Evolutionary conservation across 2,113 vertebrate genomes (phyloP), one percentile per base, ranked within the genome.

Genomic region (Glaucidium brasilianum): DNA sequence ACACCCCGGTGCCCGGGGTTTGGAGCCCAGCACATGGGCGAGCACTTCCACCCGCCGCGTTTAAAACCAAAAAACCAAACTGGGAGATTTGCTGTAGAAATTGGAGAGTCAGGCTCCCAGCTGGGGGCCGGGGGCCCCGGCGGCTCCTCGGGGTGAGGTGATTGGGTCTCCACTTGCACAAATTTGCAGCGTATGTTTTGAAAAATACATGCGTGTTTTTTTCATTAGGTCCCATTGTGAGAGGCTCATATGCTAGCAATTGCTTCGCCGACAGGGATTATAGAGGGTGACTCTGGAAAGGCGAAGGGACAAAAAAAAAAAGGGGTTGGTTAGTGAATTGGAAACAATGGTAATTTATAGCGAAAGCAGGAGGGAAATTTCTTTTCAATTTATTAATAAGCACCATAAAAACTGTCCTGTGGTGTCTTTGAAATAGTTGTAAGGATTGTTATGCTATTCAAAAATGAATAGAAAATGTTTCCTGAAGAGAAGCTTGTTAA

Each of bases 1-100:
- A 10, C 0, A 0, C 2, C 25, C 17, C 0, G 0, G n/a, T 45
- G 20, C 23, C 66, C 34, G 12, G 22, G 12, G 8, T 72, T 52
- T 29, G 85, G 63, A 49, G 15, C 56, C 3, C 34, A 35, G 52
- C 32, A 7, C 35, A 2, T 6, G 16, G 27, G 27, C 9, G 45
- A 45, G 12, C 25, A 22, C 50, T 52, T 22, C 47, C 53, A 21
- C 37, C 49, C 43, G 1, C 41, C 52, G 4, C 8, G 0, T 43
- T 43, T 27, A 3, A 21, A 37, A 5, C 47, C 2, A 3, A 37
- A 3, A 21, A 37, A 5, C 47, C 2, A 3, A 37, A 13, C 5
- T 2, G 23, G 62, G 47, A 20, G 49, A 14, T n/a, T 10, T 10
- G 81, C 66, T 20, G 37, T 0, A 3, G 62, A 4, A 37, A 7